Base-by-base conservation (phyloP, 2,797 vertebrate species). In the Sebastes miniatus region DNA sequence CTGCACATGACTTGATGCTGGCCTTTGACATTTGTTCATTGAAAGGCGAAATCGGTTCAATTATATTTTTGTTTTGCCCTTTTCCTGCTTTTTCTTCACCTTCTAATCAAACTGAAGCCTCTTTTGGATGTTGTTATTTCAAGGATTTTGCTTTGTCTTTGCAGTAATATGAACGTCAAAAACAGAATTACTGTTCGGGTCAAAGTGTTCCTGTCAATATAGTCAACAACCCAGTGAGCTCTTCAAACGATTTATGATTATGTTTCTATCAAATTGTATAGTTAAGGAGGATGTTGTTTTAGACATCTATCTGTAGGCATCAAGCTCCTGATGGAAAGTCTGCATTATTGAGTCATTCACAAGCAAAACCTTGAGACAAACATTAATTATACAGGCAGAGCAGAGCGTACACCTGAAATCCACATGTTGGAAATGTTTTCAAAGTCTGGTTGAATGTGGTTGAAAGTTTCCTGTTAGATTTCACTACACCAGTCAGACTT, bases 11-110 rank as follows among this genome's bases (percentile, higher is more conserved):
- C 86, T 87, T 72, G 71, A 88, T 63, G 81, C 77, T 80, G 89
- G 76, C 81, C 87, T 93, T 87, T 93, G 90, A 89, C 89, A 83
- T 92, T 81, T 85, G 78, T 77, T 93, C 92, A 94, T 89, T 91
- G 83, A 89, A 89, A 83, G 58, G 34, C 67, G 58, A 52, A 90
- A 90, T 90, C 69, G 59, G 66, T 73, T 90, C 82, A 76, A 22
- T 32, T 69, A 73, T 65, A 85, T 80, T 80, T 77, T 71, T 65
- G 43, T 79, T 91, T 81, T 81, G 29, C 61, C 22, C 57, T 88
- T 89, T 87, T 83, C 27, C 71, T 77, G 70, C 61, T 64, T 79
- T 79, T 69, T 72, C 39, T 56, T 9, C 57, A 24, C 14, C 12
- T 43, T 6, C 57, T 74, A 77, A 80, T 80, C 50, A 76, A 77